These are phyloP conservation scores for Astropecten irregularis DNA, from an alignment of 53 echinoderm and acorn worm genomes.

Conservation along the genomic window DNA sequence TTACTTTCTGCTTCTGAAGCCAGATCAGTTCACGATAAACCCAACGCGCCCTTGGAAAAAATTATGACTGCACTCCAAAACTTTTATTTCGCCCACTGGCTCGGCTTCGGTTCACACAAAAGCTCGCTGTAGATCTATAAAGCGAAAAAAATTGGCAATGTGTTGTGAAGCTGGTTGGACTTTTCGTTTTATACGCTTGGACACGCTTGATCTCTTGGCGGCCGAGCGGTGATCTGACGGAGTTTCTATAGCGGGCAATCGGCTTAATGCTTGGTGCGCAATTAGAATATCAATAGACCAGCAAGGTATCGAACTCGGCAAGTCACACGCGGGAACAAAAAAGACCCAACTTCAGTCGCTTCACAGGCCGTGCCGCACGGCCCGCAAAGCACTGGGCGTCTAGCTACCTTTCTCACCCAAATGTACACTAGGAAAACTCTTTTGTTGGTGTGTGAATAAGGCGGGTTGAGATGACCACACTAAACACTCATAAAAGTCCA, in stretches of 20 bases:
- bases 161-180: constrained; percentile 31
- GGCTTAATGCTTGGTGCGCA: constrained; percentile 29
- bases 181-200: constrained; percentile 46
- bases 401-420: not conserved
- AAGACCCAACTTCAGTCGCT: constrained; percentile 24
- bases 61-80: not conserved
- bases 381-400: not conserved
- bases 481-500: constrained; percentile 21
- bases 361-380: constrained; percentile 23
- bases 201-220: constrained; percentile 45
- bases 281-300: constrained; percentile 49
- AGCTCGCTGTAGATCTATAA: constrained; percentile 8
- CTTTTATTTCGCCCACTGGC: not conserved
- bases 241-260: constrained; percentile 42
- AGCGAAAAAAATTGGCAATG: constrained; percentile 12
- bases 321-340: constrained; percentile 53
- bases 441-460: not conserved
- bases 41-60: constrained; percentile 22
- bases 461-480: not conserved
- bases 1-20: not conserved
- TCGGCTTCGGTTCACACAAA: not conserved
- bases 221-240: constrained; percentile 27
- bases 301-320: constrained; percentile 50
- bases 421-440: not conserved
- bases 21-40: not conserved